A percentile compares a stretch with the other conserved stretches of the same genome.
phyloP scores from a whole-genome alignment of 2,888 invertebrate species.

The Ophion ventricosus region DNA sequence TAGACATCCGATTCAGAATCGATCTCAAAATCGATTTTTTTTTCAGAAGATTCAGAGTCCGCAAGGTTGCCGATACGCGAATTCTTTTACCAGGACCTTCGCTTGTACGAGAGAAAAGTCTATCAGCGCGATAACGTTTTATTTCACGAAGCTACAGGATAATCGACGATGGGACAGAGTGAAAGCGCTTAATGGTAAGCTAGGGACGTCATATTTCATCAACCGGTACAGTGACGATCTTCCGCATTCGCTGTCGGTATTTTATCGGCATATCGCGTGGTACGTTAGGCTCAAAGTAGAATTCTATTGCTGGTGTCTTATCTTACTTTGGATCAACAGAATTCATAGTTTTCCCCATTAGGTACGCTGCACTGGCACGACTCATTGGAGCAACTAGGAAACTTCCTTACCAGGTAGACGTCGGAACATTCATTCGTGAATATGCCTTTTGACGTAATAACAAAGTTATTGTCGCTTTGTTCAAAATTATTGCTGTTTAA shows the following conservation, averaged over 20 bases:
- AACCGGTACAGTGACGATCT: background rate
- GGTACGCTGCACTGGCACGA: background rate
- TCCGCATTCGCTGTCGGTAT: background rate
- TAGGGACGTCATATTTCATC: background rate
- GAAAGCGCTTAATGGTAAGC: slow-evolving; percentile 10
- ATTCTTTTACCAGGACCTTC: slow-evolving; percentile 11
- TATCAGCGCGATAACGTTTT: slow-evolving; percentile 33
- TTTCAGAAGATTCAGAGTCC: too few species aligned
- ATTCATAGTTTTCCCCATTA: slow-evolving; percentile 12
- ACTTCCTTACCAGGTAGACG: background rate
- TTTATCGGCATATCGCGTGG: background rate
- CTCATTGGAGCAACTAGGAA: background rate
- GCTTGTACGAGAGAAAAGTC: background rate
- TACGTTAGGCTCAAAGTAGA: slow-evolving; percentile 4
- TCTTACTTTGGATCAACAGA: background rate
- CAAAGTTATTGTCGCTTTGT: background rate
- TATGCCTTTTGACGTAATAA: background rate
- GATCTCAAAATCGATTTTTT: too few species aligned
- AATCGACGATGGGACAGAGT: slow-evolving; percentile 8
- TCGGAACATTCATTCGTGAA: background rate
- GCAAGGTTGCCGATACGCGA: slow-evolving; percentile 26
- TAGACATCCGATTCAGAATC: background rate
- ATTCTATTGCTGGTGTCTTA: background rate
- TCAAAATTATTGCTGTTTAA: background rate
- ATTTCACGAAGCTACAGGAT: slow-evolving; percentile 9